A percentile compares a stretch with the other conserved stretches of the same genome.
phyloP scores from a whole-genome alignment of 1,140 invertebrate species.

The Eulimnadia texana region DNA sequence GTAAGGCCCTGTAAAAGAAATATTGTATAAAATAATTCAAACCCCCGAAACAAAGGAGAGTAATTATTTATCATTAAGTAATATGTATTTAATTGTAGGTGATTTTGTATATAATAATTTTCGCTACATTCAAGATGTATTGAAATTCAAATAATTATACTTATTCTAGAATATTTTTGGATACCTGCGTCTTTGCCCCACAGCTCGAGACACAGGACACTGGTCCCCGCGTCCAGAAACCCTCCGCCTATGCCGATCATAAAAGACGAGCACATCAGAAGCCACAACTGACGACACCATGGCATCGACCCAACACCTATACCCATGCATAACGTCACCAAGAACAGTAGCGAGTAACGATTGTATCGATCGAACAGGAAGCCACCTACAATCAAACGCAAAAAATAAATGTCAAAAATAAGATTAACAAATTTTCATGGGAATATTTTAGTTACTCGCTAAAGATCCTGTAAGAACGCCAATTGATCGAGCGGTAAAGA shows the following conservation, averaged over 20 bases:
- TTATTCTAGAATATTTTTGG: background rate
- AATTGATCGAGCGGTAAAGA: slow-evolving; percentile 18
- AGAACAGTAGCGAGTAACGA: slow-evolving; percentile 20
- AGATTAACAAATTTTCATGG: too few species aligned
- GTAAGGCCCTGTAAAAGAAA: slow-evolving; percentile 30
- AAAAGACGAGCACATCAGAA: slow-evolving; percentile 26
- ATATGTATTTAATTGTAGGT: too few species aligned
- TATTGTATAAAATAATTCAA: too few species aligned
- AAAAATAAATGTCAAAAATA: too few species aligned
- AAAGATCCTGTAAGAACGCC: slow-evolving; percentile 21
- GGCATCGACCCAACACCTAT: slow-evolving; percentile 18
- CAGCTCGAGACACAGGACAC: slow-evolving; percentile 34
- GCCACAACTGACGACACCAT: slow-evolving; percentile 23
- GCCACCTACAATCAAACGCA: slow-evolving; percentile 19
- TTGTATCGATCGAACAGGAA: slow-evolving; percentile 21
- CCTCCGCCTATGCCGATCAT: slow-evolving; percentile 30
- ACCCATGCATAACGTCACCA: slow-evolving; percentile 17
- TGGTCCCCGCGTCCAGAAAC: slow-evolving; percentile 34
- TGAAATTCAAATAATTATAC: background rate
- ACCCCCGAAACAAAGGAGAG: too few species aligned
- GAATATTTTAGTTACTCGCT: slow-evolving; percentile 18
- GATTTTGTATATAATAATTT: too few species aligned
- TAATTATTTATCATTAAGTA: too few species aligned
- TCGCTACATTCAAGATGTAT: too few species aligned
- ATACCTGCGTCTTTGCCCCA: slow-evolving; percentile 32